phyloP scores from a whole-genome alignment of 2,113 vertebrate genomes.

The Chitala chitala region DNA sequence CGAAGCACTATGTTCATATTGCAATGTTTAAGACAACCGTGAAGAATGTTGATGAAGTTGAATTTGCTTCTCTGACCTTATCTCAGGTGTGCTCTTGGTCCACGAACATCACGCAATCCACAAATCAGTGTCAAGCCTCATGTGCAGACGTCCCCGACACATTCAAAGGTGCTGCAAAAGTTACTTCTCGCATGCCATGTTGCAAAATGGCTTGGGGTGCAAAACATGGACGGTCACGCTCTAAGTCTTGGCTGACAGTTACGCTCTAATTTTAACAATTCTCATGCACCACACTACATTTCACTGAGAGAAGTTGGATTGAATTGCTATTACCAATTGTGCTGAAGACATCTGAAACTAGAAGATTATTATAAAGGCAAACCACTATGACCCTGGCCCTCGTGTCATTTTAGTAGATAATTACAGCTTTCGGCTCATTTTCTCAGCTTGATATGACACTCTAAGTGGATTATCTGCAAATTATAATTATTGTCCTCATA shows the following conservation, averaged over 20 bases:
- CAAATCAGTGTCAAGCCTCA: too few relatives aligned
- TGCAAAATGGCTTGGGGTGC: not conserved
- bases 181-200: too few relatives aligned
- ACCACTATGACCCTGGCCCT: not conserved
- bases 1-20: too few relatives aligned
- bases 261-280: conserved; percentile 5
- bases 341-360: not conserved
- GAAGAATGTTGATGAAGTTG: too few relatives aligned
- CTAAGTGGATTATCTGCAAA: conserved; percentile 21
- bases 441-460: conserved; percentile 18
- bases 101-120: too few relatives aligned
- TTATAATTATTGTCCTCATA: conserved; percentile 16
- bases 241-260: not conserved
- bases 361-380: not conserved
- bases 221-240: not conserved
- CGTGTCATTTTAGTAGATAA: conserved; percentile 8
- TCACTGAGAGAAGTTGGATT: not conserved
- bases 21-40: too few relatives aligned
- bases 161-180: too few relatives aligned
- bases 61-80: too few relatives aligned
- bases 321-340: conserved; percentile 4
- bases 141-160: too few relatives aligned
- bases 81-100: too few relatives aligned
- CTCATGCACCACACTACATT: not conserved
- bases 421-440: not conserved